phyloP scores from a whole-genome alignment of 1,140 invertebrate genomes.

The Ceratina calcarata region DNA sequence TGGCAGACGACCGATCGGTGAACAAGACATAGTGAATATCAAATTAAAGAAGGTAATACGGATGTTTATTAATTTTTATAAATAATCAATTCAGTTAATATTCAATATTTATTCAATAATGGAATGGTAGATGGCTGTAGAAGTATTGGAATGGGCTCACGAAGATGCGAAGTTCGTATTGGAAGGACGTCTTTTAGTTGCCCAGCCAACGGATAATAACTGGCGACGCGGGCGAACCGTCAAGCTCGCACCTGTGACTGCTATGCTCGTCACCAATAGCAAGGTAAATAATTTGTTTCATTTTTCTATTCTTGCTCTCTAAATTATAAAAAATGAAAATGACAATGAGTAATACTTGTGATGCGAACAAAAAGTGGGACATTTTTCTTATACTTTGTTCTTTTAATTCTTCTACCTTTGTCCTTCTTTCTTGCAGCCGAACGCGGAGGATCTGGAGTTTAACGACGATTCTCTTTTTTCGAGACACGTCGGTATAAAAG shows the following conservation, averaged over 20 bases:
- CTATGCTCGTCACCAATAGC: slow-evolving; percentile 92
- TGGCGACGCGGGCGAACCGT: slow-evolving; percentile 93
- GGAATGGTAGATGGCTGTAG: slow-evolving; percentile 88
- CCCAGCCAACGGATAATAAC: slow-evolving; percentile 93
- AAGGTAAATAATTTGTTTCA: slow-evolving; percentile 82
- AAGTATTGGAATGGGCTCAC: slow-evolving; percentile 95
- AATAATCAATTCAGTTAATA: neutral
- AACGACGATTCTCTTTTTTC: slow-evolving; percentile 82
- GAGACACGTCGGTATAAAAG: slow-evolving; percentile 87
- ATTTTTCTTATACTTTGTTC: no score
- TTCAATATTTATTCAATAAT: neutral
- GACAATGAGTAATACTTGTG: no score
- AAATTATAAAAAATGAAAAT: no score
- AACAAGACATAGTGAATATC: slow-evolving; percentile 92
- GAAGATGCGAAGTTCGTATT: slow-evolving; percentile 93
- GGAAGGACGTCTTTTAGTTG: slow-evolving; percentile 92
- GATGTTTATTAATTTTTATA: slow-evolving; percentile 14
- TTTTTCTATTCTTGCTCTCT: no score
- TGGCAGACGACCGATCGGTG: slow-evolving; percentile 85
- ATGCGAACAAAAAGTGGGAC: no score
- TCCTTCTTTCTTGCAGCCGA: slow-evolving; percentile 78
- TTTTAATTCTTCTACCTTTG: neutral
- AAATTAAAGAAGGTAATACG: slow-evolving; percentile 86
- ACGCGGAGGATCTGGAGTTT: slow-evolving; percentile 73
- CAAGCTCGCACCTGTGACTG: slow-evolving; percentile 92